These are phyloP conservation scores for Littorina saxatilis DNA, from an alignment of 1,140 invertebrate genomes.

Conservation along the genomic window DNA sequence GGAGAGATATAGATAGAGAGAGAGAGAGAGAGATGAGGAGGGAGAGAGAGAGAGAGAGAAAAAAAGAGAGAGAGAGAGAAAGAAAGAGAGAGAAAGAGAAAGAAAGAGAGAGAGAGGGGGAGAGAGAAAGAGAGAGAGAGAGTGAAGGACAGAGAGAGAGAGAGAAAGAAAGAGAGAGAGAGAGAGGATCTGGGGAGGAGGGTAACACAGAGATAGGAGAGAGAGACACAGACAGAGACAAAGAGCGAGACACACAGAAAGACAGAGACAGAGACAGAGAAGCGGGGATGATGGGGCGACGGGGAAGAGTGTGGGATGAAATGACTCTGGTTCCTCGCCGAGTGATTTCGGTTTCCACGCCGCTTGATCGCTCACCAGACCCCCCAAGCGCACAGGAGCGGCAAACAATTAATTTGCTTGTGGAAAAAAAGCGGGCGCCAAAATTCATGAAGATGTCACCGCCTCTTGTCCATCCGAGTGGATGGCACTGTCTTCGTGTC, in stretches of 20 bases:
- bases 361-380: not conserved
- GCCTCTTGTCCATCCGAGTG: not conserved
- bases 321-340: no score
- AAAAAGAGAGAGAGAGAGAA: not conserved
- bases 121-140: not conserved
- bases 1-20: constrained; percentile 21
- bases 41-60: constrained; percentile 21
- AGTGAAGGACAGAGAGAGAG: not conserved
- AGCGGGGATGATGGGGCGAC: no score
- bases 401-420: constrained; percentile 40
- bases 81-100: constrained; percentile 6
- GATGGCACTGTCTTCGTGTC: not conserved
- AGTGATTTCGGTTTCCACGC: no score
- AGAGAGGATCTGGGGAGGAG: not conserved
- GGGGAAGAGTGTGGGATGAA: no score
- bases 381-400: constrained; percentile 18
- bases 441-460: constrained; percentile 33
- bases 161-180: constrained; percentile 6
- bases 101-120: constrained; percentile 1
- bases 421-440: not conserved
- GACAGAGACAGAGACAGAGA: no score
- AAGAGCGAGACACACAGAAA: no score
- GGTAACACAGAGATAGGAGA: no score
- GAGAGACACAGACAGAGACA: no score
- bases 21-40: constrained; percentile 15